A percentile compares a stretch with the other conserved stretches of the same genome.
These are phyloP conservation scores for Catotricha subobsoleta DNA, from an alignment of 2,888 invertebrate genomes.

Conservation along the genomic window DNA sequence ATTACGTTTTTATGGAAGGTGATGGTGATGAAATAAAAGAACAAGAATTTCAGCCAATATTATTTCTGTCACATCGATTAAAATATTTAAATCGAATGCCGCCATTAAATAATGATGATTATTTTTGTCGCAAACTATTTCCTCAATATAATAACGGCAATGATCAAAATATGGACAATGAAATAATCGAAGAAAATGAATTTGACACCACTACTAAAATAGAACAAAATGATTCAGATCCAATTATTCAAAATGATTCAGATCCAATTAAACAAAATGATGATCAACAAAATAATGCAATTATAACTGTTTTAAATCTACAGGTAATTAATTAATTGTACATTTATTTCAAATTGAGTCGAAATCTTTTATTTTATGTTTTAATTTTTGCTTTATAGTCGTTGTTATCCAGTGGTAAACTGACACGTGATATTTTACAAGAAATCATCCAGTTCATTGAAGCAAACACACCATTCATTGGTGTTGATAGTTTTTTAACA, in stretches of 20 bases:
- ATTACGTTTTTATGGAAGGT: too few relatives aligned
- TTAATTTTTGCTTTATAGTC: slow-evolving; percentile 34
- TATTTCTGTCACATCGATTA: slow-evolving; percentile 23
- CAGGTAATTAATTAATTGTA: slow-evolving; percentile 7
- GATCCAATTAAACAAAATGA: too few relatives aligned
- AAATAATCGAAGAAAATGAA: too few relatives aligned
- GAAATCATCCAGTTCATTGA: slow-evolving; percentile 44
- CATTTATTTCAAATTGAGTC: not conserved
- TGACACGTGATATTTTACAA: slow-evolving; percentile 35
- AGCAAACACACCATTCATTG: slow-evolving; percentile 34
- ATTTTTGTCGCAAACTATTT: too few relatives aligned
- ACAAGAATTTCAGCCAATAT: slow-evolving; percentile 16
- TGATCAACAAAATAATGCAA: slow-evolving; percentile 9
- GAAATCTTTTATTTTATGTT: slow-evolving; percentile 11
- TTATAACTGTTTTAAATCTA: slow-evolving; percentile 9
- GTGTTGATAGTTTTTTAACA: slow-evolving; percentile 34
- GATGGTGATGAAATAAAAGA: not conserved
- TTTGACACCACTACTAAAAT: too few relatives aligned
- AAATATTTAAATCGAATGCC: slow-evolving; percentile 25
- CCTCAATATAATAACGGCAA: too few relatives aligned
- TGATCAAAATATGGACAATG: too few relatives aligned
- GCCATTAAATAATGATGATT: slow-evolving; percentile 22
- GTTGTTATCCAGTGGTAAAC: slow-evolving; percentile 35
- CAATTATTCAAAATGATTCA: too few relatives aligned
- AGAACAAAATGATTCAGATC: too few relatives aligned